Evolutionary conservation across 2,888 invertebrate species (phyloP).

Genomic region (Lycia hirtaria): DNA sequence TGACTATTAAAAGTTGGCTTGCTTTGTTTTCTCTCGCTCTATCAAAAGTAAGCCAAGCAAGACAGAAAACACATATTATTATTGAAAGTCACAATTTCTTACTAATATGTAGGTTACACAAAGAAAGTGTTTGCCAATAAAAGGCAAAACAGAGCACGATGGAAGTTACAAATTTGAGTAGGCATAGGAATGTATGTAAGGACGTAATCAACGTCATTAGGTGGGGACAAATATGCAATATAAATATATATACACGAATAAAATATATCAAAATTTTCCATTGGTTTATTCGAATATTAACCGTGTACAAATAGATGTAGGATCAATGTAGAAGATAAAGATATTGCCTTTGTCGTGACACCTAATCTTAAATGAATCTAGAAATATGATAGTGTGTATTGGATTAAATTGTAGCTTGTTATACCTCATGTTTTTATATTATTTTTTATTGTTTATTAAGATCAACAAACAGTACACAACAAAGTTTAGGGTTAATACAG

Average conservation of each 20-base stretch:
- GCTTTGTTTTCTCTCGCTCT: too few species aligned
- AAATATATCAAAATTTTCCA: background rate
- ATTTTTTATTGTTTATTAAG: too few species aligned
- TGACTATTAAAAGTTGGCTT: too few species aligned
- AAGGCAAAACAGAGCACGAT: constrained; percentile 81
- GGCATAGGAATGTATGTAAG: constrained; percentile 66
- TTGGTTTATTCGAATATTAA: background rate
- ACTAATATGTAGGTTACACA: constrained; percentile 51
- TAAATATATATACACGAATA: constrained; percentile 44
- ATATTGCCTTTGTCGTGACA: background rate
- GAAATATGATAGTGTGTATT: too few species aligned
- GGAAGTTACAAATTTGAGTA: constrained; percentile 83
- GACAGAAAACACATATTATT: too few species aligned
- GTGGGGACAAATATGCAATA: constrained; percentile 83
- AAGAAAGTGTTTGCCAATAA: constrained; percentile 59
- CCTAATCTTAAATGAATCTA: too few species aligned
- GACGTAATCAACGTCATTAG: constrained; percentile 57
- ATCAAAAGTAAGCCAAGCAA: too few species aligned
- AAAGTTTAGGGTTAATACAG: too few species aligned
- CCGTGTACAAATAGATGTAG: background rate
- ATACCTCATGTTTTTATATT: too few species aligned
- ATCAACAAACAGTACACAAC: too few species aligned
- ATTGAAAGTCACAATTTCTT: background rate
- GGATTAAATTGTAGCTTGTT: too few species aligned
- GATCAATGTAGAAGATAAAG: background rate